Evolutionary conservation across 2,888 invertebrate genomes (phyloP).

Genomic region (Spatulosminthurus flaviceps): DNA sequence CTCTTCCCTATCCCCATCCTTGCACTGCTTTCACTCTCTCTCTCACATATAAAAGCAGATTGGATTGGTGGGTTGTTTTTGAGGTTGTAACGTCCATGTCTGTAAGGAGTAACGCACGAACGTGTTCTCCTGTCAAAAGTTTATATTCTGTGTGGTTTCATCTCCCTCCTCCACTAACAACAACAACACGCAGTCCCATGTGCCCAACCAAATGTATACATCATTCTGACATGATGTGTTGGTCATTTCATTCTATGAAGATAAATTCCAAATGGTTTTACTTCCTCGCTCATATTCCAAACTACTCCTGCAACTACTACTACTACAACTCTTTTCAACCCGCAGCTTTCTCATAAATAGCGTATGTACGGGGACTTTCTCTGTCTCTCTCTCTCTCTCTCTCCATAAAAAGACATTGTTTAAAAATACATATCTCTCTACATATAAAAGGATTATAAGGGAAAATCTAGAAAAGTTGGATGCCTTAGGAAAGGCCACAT

Average conservation of each 20-base stretch:
- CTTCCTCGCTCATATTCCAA: neutral
- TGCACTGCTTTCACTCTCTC: too few relatives aligned
- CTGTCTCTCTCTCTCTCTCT: too few relatives aligned
- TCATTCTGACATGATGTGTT: constrained; percentile 26
- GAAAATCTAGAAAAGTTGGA: too few relatives aligned
- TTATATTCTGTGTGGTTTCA: constrained; percentile 12
- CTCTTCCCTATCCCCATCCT: too few relatives aligned
- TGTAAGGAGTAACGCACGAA: neutral
- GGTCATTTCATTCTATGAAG: constrained; percentile 24
- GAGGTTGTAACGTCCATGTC: neutral
- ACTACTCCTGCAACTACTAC: neutral
- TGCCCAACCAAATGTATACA: constrained; percentile 27
- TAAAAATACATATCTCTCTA: too few relatives aligned
- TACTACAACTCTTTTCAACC: neutral
- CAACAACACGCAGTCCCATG: constrained; percentile 16
- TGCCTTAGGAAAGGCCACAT: too few relatives aligned
- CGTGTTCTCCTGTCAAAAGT: constrained; percentile 1
- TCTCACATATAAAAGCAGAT: too few relatives aligned
- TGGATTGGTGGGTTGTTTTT: too few relatives aligned
- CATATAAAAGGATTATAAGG: too few relatives aligned
- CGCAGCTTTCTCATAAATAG: too few relatives aligned
- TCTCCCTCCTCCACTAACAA: constrained; percentile 10
- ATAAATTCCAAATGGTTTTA: neutral
- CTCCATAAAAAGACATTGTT: too few relatives aligned
- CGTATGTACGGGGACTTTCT: too few relatives aligned